A percentile compares a stretch with the other conserved stretches of the same genome.
Conservation (phyloP, 2,113 vertebrate species). For the Tichodroma muraria region DNA sequence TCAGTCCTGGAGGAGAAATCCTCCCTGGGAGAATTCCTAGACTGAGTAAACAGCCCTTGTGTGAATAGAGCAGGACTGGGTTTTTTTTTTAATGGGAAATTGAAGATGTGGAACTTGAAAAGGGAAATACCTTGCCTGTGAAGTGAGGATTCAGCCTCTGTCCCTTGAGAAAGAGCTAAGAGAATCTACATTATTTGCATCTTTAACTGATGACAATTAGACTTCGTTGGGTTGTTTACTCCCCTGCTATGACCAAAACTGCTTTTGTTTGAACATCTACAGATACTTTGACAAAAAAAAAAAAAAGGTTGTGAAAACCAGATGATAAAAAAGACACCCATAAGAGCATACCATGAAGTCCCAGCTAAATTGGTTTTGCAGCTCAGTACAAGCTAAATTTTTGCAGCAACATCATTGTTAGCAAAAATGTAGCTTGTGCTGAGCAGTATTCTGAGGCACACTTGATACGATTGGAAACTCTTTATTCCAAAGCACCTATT, state of each 20-base stretch:
- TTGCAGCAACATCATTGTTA: background rate
- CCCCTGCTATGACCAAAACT: rapidly evolving
- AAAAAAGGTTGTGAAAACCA: background rate
- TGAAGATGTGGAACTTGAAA: background rate
- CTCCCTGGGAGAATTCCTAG: background rate
- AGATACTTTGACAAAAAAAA: background rate
- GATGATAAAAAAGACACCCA: background rate
- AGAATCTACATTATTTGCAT: background rate
- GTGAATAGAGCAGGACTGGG: background rate
- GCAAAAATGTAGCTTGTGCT: background rate
- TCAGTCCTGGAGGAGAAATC: background rate
- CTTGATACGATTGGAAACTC: background rate
- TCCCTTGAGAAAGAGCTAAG: background rate
- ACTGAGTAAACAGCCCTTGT: background rate
- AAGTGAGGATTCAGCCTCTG: background rate
- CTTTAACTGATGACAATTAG: background rate
- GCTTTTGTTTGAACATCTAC: background rate
- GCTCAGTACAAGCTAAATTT: background rate
- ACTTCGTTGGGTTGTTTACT: background rate
- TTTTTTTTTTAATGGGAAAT: background rate
- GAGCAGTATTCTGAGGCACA: background rate
- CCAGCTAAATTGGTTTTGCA: background rate
- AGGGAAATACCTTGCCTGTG: background rate
- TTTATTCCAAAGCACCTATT: background rate
- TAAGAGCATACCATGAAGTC: background rate